Conservation (phyloP, 2,113 vertebrate genomes). For the Benitochromis conjunctus region DNA sequence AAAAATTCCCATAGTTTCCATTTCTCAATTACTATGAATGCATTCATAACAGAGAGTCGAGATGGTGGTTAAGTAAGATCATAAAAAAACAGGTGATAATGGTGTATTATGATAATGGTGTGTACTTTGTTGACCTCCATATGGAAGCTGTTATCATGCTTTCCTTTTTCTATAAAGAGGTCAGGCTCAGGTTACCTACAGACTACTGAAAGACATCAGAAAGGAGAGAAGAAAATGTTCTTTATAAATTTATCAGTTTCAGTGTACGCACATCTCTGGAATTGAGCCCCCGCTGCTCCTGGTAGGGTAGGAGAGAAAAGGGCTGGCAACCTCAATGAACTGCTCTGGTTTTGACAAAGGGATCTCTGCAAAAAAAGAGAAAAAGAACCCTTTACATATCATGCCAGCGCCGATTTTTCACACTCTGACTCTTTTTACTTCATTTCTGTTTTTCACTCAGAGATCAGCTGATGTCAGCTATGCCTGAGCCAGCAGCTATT, state of each 20-base stretch:
- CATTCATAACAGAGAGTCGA: not conserved
- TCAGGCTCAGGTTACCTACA: not conserved
- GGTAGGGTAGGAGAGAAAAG: constrained; percentile 52
- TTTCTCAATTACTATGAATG: not conserved
- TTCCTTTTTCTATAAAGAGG: not conserved
- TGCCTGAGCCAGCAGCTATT: constrained; percentile 30
- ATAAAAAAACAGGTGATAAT: not conserved
- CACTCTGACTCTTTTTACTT: not conserved
- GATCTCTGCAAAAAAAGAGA: constrained; percentile 42
- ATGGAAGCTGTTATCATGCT: not conserved
- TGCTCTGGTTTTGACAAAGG: constrained; percentile 53
- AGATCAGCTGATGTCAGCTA: constrained; percentile 52
- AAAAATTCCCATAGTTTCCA: not conserved
- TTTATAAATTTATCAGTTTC: not conserved
- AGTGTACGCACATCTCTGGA: constrained; percentile 48
- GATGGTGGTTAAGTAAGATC: not conserved
- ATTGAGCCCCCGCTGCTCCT: not conserved
- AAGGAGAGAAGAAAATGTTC: not conserved
- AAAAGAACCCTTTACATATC: not conserved
- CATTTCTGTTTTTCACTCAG: constrained; percentile 17
- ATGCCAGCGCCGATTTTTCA: constrained; percentile 16
- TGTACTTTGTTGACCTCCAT: not conserved
- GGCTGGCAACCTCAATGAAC: constrained; percentile 70
- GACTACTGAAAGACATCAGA: not conserved
- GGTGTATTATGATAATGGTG: not conserved